These are phyloP conservation scores for Rhizoglyphus robini DNA, from an alignment of 1,140 invertebrate species.

Conservation along the genomic window DNA sequence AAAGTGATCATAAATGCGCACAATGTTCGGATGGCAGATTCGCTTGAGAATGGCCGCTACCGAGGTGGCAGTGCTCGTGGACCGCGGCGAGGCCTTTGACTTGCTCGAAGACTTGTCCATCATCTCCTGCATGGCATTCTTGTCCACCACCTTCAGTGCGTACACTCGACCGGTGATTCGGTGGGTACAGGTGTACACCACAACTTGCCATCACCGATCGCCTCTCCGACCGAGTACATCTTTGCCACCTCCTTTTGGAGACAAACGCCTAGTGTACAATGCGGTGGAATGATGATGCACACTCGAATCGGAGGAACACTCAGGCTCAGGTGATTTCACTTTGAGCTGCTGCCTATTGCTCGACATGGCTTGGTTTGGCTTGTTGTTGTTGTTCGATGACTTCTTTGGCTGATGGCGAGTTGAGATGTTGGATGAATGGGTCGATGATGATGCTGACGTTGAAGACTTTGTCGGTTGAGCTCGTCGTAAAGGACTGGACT, in stretches of 20 bases:
- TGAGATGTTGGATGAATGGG: too few relatives aligned
- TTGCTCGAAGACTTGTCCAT: conserved; percentile 41
- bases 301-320: too few relatives aligned
- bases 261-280: background rate
- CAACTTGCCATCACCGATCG: conserved; percentile 85
- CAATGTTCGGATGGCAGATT: conserved; percentile 84
- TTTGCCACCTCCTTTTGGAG: conserved; percentile 28
- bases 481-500: too few relatives aligned
- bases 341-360: too few relatives aligned
- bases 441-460: too few relatives aligned
- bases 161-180: conserved; percentile 52
- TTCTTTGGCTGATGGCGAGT: too few relatives aligned
- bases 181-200: conserved; percentile 64
- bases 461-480: too few relatives aligned
- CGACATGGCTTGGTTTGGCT: background rate
- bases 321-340: too few relatives aligned
- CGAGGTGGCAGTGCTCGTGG: conserved; percentile 17
- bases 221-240: conserved; percentile 43
- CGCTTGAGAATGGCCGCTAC: conserved; percentile 81
- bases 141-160: conserved; percentile 95
- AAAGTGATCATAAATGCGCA: conserved; percentile 77
- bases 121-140: conserved; percentile 80
- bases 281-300: background rate
- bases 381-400: background rate
- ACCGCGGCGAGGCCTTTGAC: background rate